phyloP scores from a whole-genome alignment of 2,888 invertebrate genomes.

The Zeuzera pyrina region DNA sequence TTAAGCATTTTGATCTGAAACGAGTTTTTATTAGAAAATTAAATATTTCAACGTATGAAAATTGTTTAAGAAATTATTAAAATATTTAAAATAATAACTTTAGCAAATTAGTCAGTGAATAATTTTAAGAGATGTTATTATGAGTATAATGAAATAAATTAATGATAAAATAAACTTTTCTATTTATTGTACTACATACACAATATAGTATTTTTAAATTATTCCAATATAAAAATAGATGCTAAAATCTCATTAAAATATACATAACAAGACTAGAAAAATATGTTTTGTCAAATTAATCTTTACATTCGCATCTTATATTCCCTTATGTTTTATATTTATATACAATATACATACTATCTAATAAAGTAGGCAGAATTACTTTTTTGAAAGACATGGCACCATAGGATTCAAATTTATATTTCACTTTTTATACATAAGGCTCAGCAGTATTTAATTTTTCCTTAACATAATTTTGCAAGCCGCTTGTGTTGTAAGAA shows the following conservation, averaged over 20 bases:
- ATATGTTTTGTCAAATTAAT: conserved; percentile 7
- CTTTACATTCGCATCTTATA: conserved; percentile 3
- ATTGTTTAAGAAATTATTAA: conserved; percentile 62
- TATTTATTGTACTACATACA: no score
- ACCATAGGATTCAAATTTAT: neutral
- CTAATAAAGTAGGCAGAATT: neutral
- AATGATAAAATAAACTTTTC: conserved; percentile 1
- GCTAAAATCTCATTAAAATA: conserved; percentile 7
- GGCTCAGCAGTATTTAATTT: conserved; percentile 45
- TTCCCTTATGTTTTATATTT: no score
- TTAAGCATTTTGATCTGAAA: conserved; percentile 50
- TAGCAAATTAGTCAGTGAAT: conserved; percentile 67
- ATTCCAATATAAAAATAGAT: conserved; percentile 4
- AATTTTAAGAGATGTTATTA: conserved; percentile 60
- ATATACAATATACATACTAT: neutral
- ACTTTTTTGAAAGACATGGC: neutral
- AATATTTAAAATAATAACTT: conserved; percentile 67
- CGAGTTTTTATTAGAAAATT: conserved; percentile 52
- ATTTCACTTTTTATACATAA: conserved; percentile 14
- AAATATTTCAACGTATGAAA: conserved; percentile 54
- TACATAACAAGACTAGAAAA: conserved; percentile 22
- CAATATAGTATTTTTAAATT: no score
- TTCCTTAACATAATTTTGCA: conserved; percentile 66
- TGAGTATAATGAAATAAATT: conserved; percentile 51
- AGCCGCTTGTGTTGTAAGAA: conserved; percentile 51